Base-by-base conservation (phyloP, 1,140 invertebrate genomes). In the Harlomillsia oculata region DNA sequence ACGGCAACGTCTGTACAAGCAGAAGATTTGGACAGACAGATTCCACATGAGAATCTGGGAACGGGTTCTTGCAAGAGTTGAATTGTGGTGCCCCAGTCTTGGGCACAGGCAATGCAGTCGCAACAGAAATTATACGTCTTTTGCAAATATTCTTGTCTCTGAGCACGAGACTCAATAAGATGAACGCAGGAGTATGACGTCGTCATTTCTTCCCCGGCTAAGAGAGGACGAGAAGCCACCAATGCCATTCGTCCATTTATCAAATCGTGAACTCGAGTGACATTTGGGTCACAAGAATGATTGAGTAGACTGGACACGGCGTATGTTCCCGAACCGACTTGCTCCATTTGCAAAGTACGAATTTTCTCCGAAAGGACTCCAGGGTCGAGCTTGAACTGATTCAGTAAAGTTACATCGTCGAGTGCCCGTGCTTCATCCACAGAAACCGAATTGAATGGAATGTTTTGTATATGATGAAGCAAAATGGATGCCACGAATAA, bases 271-370 rank as follows among this genome's bases (percentile, higher is more conserved):
- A 57, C 32, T n/a, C 62, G 6, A 0, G 50, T 51, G 9, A 91
- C 81, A 75, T 90, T 91, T 11, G 90, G 87, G 65, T 82, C 77
- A 75, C 93, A 96, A 16, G 88, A 89, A 70, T 96, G 92, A 74
- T 96, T 96, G 14, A 95, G 69, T 13, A 95, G 71, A 71, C 87
- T 89, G 4, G 81, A 73, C 57, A 84, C 82, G 5, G 82, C 79
- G 72, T 84, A 86, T 6, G 84, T 78, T 18, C 77, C 82, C 21
- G 76, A 77, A 36, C 84, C 83, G 55, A 79, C 55, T 45, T 64
- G 63, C 6, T 29, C 16, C 39, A 37, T 43, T 41, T 52, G 25
- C 2, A 49, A 28, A 9, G 29, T 30, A 28, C 44, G 29, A 16
- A 64, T 50, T 23, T 39, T 49, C 21, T 73, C 54, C 74, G 70